Base-by-base conservation (phyloP, 2,797 vertebrate species). In the Gorsachius magnificus region DNA sequence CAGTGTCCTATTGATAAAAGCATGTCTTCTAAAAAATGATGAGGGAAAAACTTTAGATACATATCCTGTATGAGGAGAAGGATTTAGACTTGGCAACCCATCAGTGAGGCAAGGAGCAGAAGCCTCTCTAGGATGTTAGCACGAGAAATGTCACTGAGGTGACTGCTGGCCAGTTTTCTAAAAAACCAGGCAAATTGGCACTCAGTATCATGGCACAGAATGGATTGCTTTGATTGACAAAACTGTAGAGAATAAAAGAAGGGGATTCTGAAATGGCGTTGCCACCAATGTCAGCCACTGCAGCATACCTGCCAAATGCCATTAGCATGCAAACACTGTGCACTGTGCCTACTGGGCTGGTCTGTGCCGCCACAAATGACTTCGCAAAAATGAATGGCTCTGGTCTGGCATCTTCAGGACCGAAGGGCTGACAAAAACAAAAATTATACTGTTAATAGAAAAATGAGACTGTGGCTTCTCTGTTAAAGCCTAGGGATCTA, bases 401-500 rank as follows among this genome's bases (percentile, higher is more conserved):
- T 83, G 70, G 24, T 63, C 83, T 71, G 78, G 56, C 45, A 19
- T 70, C 60, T 50, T 63, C 57, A 53, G 86, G 54, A 82, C 83
- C 0, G 0, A 72, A 76, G 70, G 79, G 66, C 74, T 95, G 90
- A 64, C 64, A 80, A 75, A 94, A 58, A 1, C 63, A 45, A 66
- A 87, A 94, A 68, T 38, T 24, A 77, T 71, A n/a, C 57, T 68
- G 26, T 68, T 89, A 91, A 85, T 33, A 72, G 93, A 93, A 94
- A 96, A 96, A 93, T 57, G 83, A 92, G 89, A 45, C 53, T 66
- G 8, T 56, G 71, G n/a, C 41, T 95, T 85, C 68, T 74, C 64
- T 83, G 36, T 72, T 71, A 74, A 78, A 91, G 95, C 92, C 84
- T 80, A 41, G 41, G 75, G 92, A 91, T 94, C 58, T 74, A 76